Conservation (phyloP, 1,140 invertebrate genomes). For the Chionoecetes opilio region DNA sequence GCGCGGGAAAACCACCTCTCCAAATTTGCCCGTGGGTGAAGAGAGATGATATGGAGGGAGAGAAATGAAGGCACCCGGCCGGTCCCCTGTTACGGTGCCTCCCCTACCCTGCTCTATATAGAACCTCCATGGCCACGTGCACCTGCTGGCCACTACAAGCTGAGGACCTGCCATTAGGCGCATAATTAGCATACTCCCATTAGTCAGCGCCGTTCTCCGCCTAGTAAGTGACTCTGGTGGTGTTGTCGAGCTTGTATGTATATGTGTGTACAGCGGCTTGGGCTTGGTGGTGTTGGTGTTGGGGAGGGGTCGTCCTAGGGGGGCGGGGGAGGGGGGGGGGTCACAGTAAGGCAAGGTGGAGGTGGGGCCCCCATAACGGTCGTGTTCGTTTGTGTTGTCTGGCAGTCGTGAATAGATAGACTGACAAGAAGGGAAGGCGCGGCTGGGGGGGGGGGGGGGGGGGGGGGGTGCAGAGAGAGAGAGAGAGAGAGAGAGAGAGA, state of each 20-base stretch:
- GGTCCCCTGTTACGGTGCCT: background rate
- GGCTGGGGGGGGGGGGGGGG: too few relatives aligned
- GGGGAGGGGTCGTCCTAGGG: too few relatives aligned
- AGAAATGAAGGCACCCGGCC: background rate
- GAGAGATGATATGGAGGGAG: background rate
- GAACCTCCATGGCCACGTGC: background rate
- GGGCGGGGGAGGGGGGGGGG: background rate
- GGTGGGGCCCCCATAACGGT: background rate
- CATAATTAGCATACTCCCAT: background rate
- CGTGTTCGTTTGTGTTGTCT: background rate
- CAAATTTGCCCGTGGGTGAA: background rate
- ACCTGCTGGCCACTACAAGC: background rate
- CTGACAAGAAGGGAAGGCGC: background rate
- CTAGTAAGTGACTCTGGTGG: background rate
- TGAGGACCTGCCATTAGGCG: background rate
- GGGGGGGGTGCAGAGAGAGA: too few relatives aligned
- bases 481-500: background rate
- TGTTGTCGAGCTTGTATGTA: background rate
- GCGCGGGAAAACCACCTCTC: background rate
- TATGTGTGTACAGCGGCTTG: too few relatives aligned
- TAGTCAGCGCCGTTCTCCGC: conserved; percentile 1
- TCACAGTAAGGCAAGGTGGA: background rate
- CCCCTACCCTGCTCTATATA: too few relatives aligned
- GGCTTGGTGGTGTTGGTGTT: background rate
- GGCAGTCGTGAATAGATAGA: conserved; percentile 3